These are phyloP conservation scores for Achlya flavicornis DNA, from an alignment of 2,888 invertebrate genomes.

Conservation along the genomic window DNA sequence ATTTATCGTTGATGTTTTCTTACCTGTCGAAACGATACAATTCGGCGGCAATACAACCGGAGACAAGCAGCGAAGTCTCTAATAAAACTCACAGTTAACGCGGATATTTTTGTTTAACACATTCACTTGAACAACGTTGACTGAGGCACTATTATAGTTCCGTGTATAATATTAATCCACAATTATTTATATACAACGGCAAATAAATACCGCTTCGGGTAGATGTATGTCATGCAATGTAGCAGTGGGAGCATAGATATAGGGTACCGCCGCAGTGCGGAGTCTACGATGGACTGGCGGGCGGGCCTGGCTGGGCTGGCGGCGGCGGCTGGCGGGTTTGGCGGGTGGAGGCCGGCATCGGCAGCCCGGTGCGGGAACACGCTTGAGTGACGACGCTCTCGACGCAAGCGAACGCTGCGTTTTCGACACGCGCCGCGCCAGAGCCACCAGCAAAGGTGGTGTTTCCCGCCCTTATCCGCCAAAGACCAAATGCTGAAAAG, in stretches of 20 bases:
- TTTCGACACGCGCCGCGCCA: constrained; percentile 22
- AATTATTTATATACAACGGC: constrained; percentile 32
- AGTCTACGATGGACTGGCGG: constrained; percentile 69
- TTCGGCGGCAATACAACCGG: constrained; percentile 61
- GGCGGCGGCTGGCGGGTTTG: constrained; percentile 30
- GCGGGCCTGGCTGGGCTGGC: constrained; percentile 56
- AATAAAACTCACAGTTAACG: constrained; percentile 56
- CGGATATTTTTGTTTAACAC: constrained; percentile 50
- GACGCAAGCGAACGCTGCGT: constrained; percentile 14
- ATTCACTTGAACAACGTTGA: constrained; percentile 49
- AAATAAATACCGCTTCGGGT: constrained; percentile 34
- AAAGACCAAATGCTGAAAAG: too few species aligned
- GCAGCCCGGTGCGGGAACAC: constrained; percentile 32
- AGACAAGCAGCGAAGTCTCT: constrained; percentile 46
- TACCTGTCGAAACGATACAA: constrained; percentile 65
- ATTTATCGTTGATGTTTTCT: constrained; percentile 36
- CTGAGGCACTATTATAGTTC: constrained; percentile 40
- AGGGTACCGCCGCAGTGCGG: constrained; percentile 75
- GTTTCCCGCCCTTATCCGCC: too few species aligned
- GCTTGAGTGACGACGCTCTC: constrained; percentile 41
- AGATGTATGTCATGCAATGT: constrained; percentile 28
- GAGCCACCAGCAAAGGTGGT: too few species aligned
- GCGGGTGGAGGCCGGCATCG: constrained; percentile 24
- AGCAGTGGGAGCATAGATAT: constrained; percentile 35
- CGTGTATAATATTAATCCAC: constrained; percentile 35